Conservation (phyloP, 2,888 invertebrate genomes). For the Scrobipalpa atriplicella region DNA sequence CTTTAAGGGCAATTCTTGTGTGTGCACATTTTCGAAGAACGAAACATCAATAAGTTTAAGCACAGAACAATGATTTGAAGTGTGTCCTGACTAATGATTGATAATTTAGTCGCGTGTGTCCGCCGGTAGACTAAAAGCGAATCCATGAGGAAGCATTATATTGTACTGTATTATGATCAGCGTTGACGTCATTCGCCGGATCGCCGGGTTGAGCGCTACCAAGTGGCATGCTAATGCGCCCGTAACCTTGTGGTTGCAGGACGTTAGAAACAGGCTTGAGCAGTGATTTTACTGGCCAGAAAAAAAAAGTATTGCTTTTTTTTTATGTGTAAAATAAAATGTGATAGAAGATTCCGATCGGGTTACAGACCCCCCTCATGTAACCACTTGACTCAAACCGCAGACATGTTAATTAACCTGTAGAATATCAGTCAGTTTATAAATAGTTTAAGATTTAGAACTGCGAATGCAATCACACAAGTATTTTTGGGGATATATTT, state of each 20-base stretch:
- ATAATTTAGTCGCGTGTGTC: constrained; percentile 13
- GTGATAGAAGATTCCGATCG: neutral
- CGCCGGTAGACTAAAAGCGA: constrained; percentile 14
- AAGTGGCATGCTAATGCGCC: constrained; percentile 44
- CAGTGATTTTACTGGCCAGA: neutral
- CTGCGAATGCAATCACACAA: too few relatives aligned
- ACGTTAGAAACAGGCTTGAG: constrained; percentile 13
- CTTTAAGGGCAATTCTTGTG: too few relatives aligned
- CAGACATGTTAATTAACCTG: neutral
- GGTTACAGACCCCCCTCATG: neutral
- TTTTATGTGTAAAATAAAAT: neutral
- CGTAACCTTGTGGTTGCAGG: constrained; percentile 46
- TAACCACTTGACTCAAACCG: neutral
- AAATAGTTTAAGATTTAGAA: too few relatives aligned
- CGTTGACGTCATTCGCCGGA: constrained; percentile 41
- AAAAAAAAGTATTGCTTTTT: neutral
- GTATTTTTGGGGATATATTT: too few relatives aligned
- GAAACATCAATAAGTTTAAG: neutral
- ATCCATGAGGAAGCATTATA: constrained; percentile 22
- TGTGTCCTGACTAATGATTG: neutral
- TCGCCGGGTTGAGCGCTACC: constrained; percentile 31
- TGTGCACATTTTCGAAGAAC: neutral
- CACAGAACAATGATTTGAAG: neutral
- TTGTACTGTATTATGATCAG: constrained; percentile 27
- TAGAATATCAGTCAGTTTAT: too few relatives aligned